Evolutionary conservation across 1,140 invertebrate species (phyloP), one percentile per base, ranked within the genome.

Genomic region (Teleogryllus occipitalis): DNA sequence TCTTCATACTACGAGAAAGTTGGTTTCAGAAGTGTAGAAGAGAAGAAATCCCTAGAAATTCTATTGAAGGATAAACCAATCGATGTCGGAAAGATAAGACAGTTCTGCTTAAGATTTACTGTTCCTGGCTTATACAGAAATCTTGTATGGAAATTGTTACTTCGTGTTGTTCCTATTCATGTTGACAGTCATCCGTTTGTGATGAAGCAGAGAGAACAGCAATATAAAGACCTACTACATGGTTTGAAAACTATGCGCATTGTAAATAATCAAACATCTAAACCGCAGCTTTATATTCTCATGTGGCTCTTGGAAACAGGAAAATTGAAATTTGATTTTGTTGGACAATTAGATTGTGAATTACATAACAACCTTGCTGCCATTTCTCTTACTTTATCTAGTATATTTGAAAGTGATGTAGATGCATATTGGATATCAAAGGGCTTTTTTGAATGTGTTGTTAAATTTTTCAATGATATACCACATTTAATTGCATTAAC

Each of bases 31-130:
- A 94, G 93, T 82, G 95, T 97, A 0, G 96, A 97, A 86, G 96
- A 97, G 85, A 97, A 96, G 85, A 96, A 95, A 86, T 96, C 95
- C 0, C 86, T 97, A n/a, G 95, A 97, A 87, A 96, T 96, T 84
- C 87, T 98, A 8, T 87, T 97, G 80, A 95, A 96, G 84, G 96
- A 97, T 82, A 93, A 84, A 74, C 92, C 94, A 15, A 89, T 95
- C 82, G 94, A 96, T 84, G 90, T 90, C 83, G 89, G 89, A 8
- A 97, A 97, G 85, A 84, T 97, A 27, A 92, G 92, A 83, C 94
- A 96, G 83, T 97, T 97, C 84, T 94, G 94, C 84, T 86, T 95
- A 76, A 88, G 94, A 78, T 97, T 95, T 84, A 92, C 92, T 8
- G 91, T 97, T 12, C 95, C 96, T 54, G 89, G 90, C 22, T 89